Evolutionary conservation across 92 coral and sea anemone species (phyloP), one percentile per base, ranked within the genome.

Genomic region (Paragorgia papillata): DNA sequence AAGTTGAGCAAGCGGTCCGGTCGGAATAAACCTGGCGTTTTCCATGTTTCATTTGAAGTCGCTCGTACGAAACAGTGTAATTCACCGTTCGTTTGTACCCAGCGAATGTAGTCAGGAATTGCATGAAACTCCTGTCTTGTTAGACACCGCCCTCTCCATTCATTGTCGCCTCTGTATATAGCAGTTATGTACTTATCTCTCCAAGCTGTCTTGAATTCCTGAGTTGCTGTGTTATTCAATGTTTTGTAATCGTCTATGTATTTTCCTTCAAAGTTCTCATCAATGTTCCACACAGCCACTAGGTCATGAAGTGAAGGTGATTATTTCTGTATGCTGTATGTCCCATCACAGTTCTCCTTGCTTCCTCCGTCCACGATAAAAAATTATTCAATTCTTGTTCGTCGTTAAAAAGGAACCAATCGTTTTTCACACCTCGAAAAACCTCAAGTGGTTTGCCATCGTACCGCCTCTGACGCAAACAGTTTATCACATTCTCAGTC

Each of bases 401-500:
- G 19, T 71, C 50, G 25, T 71, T 57, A 31, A 51, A 71, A n/a
- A 71, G 21, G 35, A 50, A 10, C 24, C 39, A 50, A 9, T 56
- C 25, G 41, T 18, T 33, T 54, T 73, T 12, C 4, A 54, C 48
- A 32, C 66, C 65, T 32, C 46, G 26, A 70, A 48, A 50, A 2
- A 39, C 15, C 19, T 70, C 76, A 41, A 69, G 24, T 29, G 54
- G 29, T 37, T 69, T 55, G 24, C 76, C 59, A 39, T 82, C 85
- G n/a, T n/a, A n/a, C n/a, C n/a, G n/a, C n/a, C n/a, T n/a, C n/a
- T n/a, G n/a, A n/a, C n/a, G n/a, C n/a, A n/a, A n/a, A n/a, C n/a
- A n/a, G n/a, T n/a, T n/a, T n/a, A n/a, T n/a, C n/a, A n/a, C n/a
- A 22, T 80, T 76, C 15, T 34, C 56, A 18, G 88, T 74, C 88